These are phyloP conservation scores for Cepphus grylle DNA, from an alignment of 2,113 vertebrate species.

Conservation along the genomic window DNA sequence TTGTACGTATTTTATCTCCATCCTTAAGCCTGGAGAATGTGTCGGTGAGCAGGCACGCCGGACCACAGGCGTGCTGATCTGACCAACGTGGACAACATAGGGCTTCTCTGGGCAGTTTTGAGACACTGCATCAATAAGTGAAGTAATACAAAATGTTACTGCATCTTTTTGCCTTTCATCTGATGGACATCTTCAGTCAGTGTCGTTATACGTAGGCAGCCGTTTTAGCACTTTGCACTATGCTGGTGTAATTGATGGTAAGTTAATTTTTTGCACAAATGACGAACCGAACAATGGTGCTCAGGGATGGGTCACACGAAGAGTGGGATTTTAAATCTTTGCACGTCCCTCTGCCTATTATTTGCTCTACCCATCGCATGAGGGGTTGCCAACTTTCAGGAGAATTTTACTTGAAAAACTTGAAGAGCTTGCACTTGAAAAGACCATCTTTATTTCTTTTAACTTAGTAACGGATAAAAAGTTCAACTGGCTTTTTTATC, in stretches of 20 bases:
- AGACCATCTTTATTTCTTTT: neutral
- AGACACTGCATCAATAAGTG: neutral
- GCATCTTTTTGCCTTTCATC: neutral
- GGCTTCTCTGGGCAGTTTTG: neutral
- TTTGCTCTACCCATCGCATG: neutral
- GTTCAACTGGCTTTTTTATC: neutral
- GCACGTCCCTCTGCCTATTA: neutral
- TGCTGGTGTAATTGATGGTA: fast-evolving
- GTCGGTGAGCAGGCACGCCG: neutral
- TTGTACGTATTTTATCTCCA: neutral
- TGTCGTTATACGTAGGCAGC: neutral
- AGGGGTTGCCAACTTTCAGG: neutral
- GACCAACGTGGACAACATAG: neutral
- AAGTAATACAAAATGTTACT: neutral
- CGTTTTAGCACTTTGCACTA: neutral
- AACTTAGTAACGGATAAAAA: neutral
- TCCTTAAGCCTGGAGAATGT: neutral
- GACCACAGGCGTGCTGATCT: neutral
- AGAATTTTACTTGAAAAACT: neutral
- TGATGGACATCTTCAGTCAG: fast-evolving
- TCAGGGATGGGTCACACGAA: neutral
- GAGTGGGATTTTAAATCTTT: neutral
- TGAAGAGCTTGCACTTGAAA: neutral
- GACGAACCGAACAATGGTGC: neutral
- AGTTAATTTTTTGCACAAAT: neutral